These are phyloP conservation scores for Drosophila neonasuta DNA, from an alignment of 2,888 invertebrate species.

Conservation along the genomic window DNA sequence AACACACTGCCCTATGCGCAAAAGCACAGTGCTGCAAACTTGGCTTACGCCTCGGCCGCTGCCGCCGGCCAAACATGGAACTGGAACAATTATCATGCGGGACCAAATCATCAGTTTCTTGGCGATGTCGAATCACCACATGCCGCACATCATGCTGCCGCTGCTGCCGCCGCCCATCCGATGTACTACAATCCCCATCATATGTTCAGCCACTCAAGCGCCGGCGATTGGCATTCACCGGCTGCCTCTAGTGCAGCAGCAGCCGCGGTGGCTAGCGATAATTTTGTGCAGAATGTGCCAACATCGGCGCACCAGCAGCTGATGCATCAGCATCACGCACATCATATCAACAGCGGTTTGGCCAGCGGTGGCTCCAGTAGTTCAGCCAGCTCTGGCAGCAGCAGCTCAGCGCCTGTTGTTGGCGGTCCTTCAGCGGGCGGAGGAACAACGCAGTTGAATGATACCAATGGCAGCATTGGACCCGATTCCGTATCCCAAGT, in stretches of 20 bases:
- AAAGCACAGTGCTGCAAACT: conserved; percentile 85
- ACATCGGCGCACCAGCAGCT: conserved; percentile 72
- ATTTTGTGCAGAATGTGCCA: conserved; percentile 74
- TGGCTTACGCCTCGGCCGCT: conserved; percentile 83
- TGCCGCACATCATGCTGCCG: conserved; percentile 76
- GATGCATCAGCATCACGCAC: conserved; percentile 68
- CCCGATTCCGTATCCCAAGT: conserved; percentile 47
- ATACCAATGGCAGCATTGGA: conserved; percentile 68
- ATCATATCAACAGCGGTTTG: conserved; percentile 51
- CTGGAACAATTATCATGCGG: conserved; percentile 83
- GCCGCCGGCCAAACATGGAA: conserved; percentile 81
- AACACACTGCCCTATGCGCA: conserved; percentile 86
- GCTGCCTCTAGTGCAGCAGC: conserved; percentile 65
- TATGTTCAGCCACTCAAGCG: conserved; percentile 82
- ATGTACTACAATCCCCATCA: conserved; percentile 83
- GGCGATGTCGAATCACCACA: conserved; percentile 83
- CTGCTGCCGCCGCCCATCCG: conserved; percentile 75
- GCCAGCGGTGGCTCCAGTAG: conserved; percentile 56
- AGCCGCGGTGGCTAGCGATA: conserved; percentile 68
- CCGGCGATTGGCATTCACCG: conserved; percentile 80
- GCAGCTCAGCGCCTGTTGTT: conserved; percentile 56
- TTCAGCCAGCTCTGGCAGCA: conserved; percentile 78
- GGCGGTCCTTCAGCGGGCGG: conserved; percentile 46
- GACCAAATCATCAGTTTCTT: conserved; percentile 81
- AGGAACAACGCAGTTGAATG: conserved; percentile 67